A percentile compares a stretch with the other conserved stretches of the same genome.
These are phyloP conservation scores for Parascotia fuliginaria DNA, from an alignment of 2,888 invertebrate species.

Conservation along the genomic window DNA sequence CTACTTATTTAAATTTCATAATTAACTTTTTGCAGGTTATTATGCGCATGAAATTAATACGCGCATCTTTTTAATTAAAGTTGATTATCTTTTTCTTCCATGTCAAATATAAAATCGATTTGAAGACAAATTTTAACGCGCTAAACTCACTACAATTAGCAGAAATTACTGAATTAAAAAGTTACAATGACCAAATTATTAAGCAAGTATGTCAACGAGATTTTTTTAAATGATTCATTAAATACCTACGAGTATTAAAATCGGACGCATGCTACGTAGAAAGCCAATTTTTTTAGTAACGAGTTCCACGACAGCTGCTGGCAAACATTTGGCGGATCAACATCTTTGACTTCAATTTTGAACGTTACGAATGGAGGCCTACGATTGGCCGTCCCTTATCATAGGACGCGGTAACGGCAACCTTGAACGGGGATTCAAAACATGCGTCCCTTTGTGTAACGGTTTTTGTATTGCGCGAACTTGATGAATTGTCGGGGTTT, in stretches of 20 bases:
- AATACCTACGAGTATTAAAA: too few species aligned
- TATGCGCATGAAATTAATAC: slow-evolving; percentile 29
- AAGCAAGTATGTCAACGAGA: too few species aligned
- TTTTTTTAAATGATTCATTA: too few species aligned
- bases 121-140: background rate
- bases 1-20: slow-evolving; percentile 51
- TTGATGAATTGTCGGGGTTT: background rate
- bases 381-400: slow-evolving; percentile 78
- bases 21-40: slow-evolving; percentile 40
- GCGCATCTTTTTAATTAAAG: slow-evolving; percentile 12
- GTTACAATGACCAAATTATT: too few species aligned
- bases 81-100: background rate
- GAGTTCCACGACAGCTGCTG: slow-evolving; percentile 15
- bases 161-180: too few species aligned
- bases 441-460: slow-evolving; percentile 63
- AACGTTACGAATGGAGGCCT: slow-evolving; percentile 64
- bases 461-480: slow-evolving; percentile 53
- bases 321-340: slow-evolving; percentile 26
- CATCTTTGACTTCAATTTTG: slow-evolving; percentile 49
- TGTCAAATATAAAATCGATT: slow-evolving; percentile 5
- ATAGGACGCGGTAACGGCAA: slow-evolving; percentile 59
- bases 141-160: background rate
- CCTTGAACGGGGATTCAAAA: slow-evolving; percentile 67
- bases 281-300: background rate
- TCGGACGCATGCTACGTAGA: too few species aligned